Base-by-base conservation (phyloP, 2,113 vertebrate genomes). In the Stomatorhinus ivindoensis region DNA sequence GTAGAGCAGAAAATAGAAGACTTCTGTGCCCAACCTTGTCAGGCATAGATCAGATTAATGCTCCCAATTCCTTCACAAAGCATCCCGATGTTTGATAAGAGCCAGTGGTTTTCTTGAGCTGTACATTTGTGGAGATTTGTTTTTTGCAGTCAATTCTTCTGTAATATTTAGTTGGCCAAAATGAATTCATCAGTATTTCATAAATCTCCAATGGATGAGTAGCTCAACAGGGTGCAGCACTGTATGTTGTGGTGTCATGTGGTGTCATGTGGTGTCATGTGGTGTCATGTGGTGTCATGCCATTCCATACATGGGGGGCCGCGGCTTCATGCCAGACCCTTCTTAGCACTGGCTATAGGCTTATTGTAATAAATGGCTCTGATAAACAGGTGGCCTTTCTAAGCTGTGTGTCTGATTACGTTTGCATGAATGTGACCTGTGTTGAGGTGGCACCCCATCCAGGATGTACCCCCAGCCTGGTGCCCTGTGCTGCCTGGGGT, bases 1-100 rank as follows among this genome's bases (percentile, higher is more conserved):
- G 15, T 42, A 80, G 15, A 6, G 73, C 90, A 90, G 90, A 88
- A 76, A 82, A 91, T 87, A 90, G 92, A 92, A 89, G 90, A 92
- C 85, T 90, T 35, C 19, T 80, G 73, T 15, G 35, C 39, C 35
- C 11, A 80, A 19, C 1, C 73, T 42, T 42, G 73, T 17, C 73
- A 35, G 31, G 11, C 27, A 35, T 35, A 35, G 65, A 35, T 15
- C 31, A 17, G 15, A 80, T 19, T 39, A 42, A 80, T 39, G 13
- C 73, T 73, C n/a, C n/a, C 3, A 35, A 10, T 35, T 73, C 27
- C 10, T 35, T 35, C 65, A 73, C 65, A 73, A 73, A 73, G 65
- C 27, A 15, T 73, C 31, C 9, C 1, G 1, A 15, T 73, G 27
- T 35, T 35, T 61, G 24, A 61, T 2, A n/a, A 61, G 3, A 61